A percentile compares a stretch with the other conserved stretches of the same genome.
Conservation (phyloP, 2,888 invertebrate genomes). For the Oligia latruncula region DNA sequence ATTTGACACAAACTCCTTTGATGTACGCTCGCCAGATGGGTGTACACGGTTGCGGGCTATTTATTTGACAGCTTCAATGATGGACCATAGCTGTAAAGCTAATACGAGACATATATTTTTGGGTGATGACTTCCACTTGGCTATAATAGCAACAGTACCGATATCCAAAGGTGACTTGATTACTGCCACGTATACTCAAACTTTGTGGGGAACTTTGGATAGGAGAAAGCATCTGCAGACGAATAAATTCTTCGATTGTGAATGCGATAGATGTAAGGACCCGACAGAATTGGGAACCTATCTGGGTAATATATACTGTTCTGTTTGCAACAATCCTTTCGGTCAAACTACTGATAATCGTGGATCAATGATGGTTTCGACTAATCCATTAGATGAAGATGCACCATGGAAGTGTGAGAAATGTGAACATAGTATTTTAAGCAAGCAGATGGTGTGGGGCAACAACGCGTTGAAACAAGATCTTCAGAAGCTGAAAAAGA, state of each 20-base stretch:
- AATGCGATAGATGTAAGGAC: conserved; percentile 92
- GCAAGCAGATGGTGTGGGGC: conserved; percentile 91
- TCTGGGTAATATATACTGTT: conserved; percentile 91
- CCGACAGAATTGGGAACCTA: conserved; percentile 92
- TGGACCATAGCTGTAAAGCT: conserved; percentile 93
- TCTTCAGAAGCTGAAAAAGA: conserved; percentile 88
- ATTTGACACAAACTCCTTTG: conserved; percentile 93
- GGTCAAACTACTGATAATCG: conserved; percentile 63
- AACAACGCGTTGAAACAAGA: conserved; percentile 91
- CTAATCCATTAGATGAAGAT: conserved; percentile 90
- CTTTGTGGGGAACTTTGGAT: conserved; percentile 92
- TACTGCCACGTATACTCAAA: conserved; percentile 93
- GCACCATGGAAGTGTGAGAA: conserved; percentile 92
- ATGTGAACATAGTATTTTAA: conserved; percentile 90
- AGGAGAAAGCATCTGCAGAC: conserved; percentile 91
- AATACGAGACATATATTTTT: conserved; percentile 93
- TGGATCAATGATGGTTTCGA: conserved; percentile 90
- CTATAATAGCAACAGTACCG: conserved; percentile 91
- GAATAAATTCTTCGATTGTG: conserved; percentile 92
- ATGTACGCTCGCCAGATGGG: conserved; percentile 90
- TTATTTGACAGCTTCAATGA: conserved; percentile 92
- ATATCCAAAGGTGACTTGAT: conserved; percentile 92
- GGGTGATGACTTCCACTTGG: conserved; percentile 90
- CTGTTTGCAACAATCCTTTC: conserved; percentile 89
- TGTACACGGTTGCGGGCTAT: conserved; percentile 90